Evolutionary conservation across 2,888 invertebrate species (phyloP).

Genomic region (Subacronicta megacephala): DNA sequence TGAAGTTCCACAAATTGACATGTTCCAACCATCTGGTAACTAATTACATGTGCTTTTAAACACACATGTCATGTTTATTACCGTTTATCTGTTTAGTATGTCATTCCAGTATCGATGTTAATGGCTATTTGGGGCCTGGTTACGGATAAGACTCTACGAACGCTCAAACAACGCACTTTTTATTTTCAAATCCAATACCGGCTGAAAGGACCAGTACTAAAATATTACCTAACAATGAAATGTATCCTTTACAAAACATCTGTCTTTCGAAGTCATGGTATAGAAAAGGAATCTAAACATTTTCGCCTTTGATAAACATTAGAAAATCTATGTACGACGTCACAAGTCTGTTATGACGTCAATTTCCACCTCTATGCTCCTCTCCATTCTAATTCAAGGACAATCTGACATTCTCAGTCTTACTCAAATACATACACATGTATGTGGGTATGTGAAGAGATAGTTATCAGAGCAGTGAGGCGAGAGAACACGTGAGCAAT

Average conservation of each 20-base stretch:
- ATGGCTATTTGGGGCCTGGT: neutral
- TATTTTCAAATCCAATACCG: too few species aligned
- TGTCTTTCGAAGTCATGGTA: too few species aligned
- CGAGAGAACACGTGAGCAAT: slow-evolving; percentile 13
- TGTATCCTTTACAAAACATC: too few species aligned
- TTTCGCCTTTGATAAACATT: too few species aligned
- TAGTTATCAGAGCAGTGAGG: slow-evolving; percentile 17
- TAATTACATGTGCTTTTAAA: slow-evolving; percentile 5
- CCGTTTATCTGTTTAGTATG: slow-evolving; percentile 24
- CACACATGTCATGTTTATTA: slow-evolving; percentile 14
- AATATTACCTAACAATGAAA: too few species aligned
- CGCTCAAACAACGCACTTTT: too few species aligned
- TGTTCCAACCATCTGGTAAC: slow-evolving; percentile 24
- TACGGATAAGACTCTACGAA: neutral
- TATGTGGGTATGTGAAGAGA: slow-evolving; percentile 8
- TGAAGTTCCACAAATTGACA: neutral
- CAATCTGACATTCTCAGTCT: slow-evolving; percentile 22
- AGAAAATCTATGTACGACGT: neutral
- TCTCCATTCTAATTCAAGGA: slow-evolving; percentile 3
- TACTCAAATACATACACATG: slow-evolving; percentile 2
- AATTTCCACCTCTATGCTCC: neutral
- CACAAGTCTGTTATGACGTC: slow-evolving; percentile 1
- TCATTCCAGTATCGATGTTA: slow-evolving; percentile 8
- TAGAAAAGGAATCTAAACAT: neutral
- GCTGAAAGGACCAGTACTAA: too few species aligned